Conservation (phyloP, 2,113 vertebrate species). For the Apus apus region DNA sequence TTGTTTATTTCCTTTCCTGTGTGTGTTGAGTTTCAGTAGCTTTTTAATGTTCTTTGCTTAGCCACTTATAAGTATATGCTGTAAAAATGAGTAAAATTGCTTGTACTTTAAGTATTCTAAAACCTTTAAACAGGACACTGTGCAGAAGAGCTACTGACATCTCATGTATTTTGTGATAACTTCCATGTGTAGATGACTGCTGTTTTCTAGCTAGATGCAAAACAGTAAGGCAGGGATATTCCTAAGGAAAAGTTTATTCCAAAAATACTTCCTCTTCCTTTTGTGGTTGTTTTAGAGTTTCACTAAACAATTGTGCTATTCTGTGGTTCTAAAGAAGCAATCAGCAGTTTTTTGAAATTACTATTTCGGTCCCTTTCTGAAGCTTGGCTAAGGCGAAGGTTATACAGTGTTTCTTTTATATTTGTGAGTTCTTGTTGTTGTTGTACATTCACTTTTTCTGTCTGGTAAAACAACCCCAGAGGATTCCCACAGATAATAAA, state of each 20-base stretch:
- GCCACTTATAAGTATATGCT: not conserved
- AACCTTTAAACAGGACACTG: not conserved
- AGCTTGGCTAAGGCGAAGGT: not conserved
- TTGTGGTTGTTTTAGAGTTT: not conserved
- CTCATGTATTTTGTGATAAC: not conserved
- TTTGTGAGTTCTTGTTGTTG: not conserved
- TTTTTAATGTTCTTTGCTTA: not conserved
- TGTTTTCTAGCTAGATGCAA: not conserved
- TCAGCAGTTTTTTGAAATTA: not conserved
- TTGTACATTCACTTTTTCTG: not conserved
- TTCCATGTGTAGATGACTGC: not conserved
- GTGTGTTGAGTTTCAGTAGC: not conserved
- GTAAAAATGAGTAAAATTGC: not conserved
- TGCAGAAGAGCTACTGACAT: not conserved
- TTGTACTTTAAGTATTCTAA: not conserved
- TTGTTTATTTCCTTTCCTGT: not conserved
- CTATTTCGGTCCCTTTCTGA: not conserved
- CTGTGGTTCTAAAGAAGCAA: not conserved
- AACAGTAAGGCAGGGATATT: not conserved
- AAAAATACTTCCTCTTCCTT: not conserved
- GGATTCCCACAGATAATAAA: not conserved
- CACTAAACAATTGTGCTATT: not conserved
- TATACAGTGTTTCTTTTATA: not conserved
- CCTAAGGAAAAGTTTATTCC: not conserved
- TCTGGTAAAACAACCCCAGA: not conserved